Base-by-base conservation (phyloP, 2,888 invertebrate species). In the Aspidapion aeneum region DNA sequence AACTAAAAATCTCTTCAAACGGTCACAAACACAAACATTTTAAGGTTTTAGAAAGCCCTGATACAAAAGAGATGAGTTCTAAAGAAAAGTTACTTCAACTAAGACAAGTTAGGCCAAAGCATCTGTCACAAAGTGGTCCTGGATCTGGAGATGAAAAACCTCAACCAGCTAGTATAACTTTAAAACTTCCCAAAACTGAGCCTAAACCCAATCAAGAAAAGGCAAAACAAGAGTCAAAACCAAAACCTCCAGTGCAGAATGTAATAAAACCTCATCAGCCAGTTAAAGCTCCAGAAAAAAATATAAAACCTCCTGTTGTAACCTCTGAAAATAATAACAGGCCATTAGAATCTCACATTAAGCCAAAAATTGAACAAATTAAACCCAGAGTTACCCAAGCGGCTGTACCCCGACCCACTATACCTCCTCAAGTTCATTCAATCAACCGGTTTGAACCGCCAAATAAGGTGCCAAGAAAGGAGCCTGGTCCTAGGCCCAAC, bases 1-100 rank as follows among this genome's bases (percentile, higher is more conserved):
- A 84, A 70, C 83, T 85, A 2, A 85, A 85, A 70, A 78, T 85
- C 35, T 79, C 78, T 1, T 78, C 75, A 69, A 82, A 79, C 66
- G 79, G 79, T 0, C 79, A 80, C 67, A 80, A 78, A 67, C 80
- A 80, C 66, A 80, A 79, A 69, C 79, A 80, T 66, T 77, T 77
- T 64, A 78, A 76, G 60, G 66, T 63, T 18, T 69, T 70, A 21
- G 69, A 64, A 50, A 68, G 58, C 50, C 12, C 54, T 3, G 50
- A 55, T 18, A 63, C 63, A 18, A 60, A 63, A n/a, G 75, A 74
- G 55, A 49, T 73, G 21, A 76, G 74, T 59, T 72, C 75, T 2
- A 81, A 81, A 69, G 81, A 81, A 64, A 78, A 79, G 60, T 64
- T 80, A 18, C 65, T 80, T 19, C 80, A 81, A 69, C 78, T 81